phyloP scores from a whole-genome alignment of 92 coral and sea anemone species.

The Desmophyllum pertusum region DNA sequence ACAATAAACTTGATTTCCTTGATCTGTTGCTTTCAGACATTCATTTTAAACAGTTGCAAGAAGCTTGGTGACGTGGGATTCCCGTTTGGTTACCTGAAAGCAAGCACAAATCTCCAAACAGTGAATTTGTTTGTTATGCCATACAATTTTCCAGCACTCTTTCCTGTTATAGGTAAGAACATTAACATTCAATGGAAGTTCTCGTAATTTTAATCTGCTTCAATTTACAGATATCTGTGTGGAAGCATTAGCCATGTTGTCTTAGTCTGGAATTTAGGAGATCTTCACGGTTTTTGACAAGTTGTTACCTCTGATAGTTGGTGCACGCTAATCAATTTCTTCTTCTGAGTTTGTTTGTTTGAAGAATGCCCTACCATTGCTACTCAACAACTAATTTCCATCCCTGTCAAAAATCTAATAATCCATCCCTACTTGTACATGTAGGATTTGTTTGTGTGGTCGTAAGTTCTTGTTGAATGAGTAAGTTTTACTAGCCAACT shows the following conservation, averaged over 20 bases:
- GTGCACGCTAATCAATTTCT: too few species aligned
- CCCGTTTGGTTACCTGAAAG: conserved; percentile 97
- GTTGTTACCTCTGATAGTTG: too few species aligned
- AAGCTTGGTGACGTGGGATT: conserved; percentile 81
- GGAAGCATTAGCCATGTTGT: background rate
- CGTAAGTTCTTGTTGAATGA: conserved; percentile 1
- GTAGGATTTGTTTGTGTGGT: background rate
- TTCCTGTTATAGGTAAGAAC: conserved; percentile 91
- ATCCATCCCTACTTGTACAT: background rate
- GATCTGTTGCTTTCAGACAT: conserved; percentile 68
- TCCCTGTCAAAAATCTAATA: background rate
- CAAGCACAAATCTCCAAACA: conserved; percentile 88
- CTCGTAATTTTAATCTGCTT: background rate
- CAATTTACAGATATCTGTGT: background rate
- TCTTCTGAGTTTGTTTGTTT: too few species aligned
- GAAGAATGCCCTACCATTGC: too few species aligned
- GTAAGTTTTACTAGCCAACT: conserved; percentile 19
- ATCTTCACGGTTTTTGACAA: background rate
- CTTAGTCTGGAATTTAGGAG: background rate
- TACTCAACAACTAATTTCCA: too few species aligned
- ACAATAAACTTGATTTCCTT: background rate
- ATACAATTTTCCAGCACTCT: conserved; percentile 89
- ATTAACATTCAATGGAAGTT: background rate
- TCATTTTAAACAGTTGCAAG: conserved; percentile 81
- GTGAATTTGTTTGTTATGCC: conserved; percentile 98